Base-by-base conservation (phyloP, 2,797 vertebrate species). In the Valencia hispanica region DNA sequence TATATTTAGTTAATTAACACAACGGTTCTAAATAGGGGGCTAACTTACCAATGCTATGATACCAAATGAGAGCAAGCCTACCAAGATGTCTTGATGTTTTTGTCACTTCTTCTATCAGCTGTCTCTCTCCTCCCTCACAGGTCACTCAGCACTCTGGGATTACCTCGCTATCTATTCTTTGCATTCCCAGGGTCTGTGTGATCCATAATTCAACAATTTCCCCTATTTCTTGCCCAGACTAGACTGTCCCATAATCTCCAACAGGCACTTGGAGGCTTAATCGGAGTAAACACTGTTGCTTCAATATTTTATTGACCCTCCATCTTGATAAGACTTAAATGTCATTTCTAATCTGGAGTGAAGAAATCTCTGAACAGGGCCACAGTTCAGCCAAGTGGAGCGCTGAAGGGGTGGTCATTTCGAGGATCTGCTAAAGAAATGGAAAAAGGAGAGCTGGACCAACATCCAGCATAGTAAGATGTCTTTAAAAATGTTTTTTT, bases 201-300 rank as follows among this genome's bases (percentile, higher is more conserved):
- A 94, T 95, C 93, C 90, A 93, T 94, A 93, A 94, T 94, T 93
- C 89, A 94, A 92, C 93, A 92, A 74, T 74, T 73, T 81, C 73
- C 84, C 84, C 86, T 88, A 90, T 92, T 93, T 92, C 86, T 92
- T 81, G 68, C 85, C 65, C 86, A 88, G 92, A 92, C 86, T 75
- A 77, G 82, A 91, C 92, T 91, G 89, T 87, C 81, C 90, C 81
- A 91, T 92, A 94, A 94, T 94, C 93, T 91, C 90, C 89, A 93
- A 90, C 92, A 85, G 88, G 87, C 93, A 93, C 93, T 93, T 88
- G 89, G 88, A 87, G 88, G 87, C 86, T 88, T 93, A 93, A 93
- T 94, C 91, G 89, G 87, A 88, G 89, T 92, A 91, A 92, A 93
- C 93, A 94, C 87, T 91, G 91, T 93, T 91, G 87, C 89, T 92